phyloP scores from a whole-genome alignment of 2,888 invertebrate genomes.

The Machimus atricapillus region DNA sequence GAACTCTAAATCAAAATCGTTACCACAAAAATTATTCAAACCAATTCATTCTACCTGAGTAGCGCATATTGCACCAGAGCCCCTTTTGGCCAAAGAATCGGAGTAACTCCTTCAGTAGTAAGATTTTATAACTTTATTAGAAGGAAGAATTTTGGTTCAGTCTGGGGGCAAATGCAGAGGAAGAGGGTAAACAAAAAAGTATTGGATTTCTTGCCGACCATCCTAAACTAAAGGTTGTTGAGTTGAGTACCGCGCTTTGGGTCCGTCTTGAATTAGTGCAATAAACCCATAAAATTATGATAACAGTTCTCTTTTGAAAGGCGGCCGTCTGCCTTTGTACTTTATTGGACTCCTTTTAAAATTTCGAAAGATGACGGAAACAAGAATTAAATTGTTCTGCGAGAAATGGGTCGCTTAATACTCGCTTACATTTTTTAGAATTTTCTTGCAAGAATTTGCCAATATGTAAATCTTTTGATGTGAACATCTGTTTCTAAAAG shows the following conservation, averaged over 20 bases:
- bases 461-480: not conserved
- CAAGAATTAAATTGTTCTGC: not conserved
- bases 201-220: not conserved
- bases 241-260: not conserved
- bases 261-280: constrained; percentile 13
- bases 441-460: not conserved
- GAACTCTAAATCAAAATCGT: not conserved
- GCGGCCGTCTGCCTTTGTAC: constrained; percentile 27
- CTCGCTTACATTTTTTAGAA: not conserved
- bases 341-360: constrained; percentile 1
- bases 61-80: not conserved
- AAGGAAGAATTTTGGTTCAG: not conserved
- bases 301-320: constrained; percentile 18
- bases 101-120: constrained; percentile 4
- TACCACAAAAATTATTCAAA: not conserved
- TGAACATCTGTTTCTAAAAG: not conserved
- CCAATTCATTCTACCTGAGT: not conserved
- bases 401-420: not conserved
- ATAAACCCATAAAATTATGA: constrained; percentile 28
- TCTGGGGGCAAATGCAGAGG: not conserved
- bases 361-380: not conserved
- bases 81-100: not conserved
- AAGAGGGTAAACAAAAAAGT: not conserved
- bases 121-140: constrained; percentile 24
- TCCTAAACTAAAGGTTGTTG: not conserved